Conservation (phyloP, 2,797 vertebrate species). For the Pseudochaenichthys georgianus region DNA sequence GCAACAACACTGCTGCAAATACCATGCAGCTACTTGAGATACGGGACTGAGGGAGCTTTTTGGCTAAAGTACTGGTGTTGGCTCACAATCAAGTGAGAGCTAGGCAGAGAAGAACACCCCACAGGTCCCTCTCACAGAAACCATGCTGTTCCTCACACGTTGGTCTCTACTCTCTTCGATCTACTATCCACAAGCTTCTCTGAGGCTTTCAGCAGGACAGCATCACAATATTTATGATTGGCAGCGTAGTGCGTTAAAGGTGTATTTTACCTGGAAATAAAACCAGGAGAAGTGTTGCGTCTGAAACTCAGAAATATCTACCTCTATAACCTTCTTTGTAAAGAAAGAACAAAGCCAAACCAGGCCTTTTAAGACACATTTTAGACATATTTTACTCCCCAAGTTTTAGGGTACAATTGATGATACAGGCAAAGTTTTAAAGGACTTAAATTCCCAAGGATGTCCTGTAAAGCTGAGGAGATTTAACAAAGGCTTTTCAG, state of each 20-base stretch:
- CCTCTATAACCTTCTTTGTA: not conserved
- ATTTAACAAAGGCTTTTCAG: constrained; percentile 46
- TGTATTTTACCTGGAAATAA: constrained; percentile 8
- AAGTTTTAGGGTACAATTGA: constrained; percentile 22
- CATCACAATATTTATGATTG: constrained; percentile 17
- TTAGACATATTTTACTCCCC: constrained; percentile 6
- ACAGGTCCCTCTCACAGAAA: not conserved
- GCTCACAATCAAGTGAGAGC: constrained; percentile 26
- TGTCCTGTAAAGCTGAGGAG: constrained; percentile 27
- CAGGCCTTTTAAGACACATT: constrained; percentile 15
- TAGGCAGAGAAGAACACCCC: constrained; percentile 17
- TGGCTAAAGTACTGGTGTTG: constrained; percentile 19
- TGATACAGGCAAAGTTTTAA: constrained; percentile 26
- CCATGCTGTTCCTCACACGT: constrained; percentile 27
- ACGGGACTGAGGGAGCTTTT: not conserved
- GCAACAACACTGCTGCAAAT: not conserved
- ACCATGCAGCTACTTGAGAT: constrained; percentile 2
- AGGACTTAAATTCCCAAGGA: constrained; percentile 28
- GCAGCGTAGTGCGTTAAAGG: not conserved
- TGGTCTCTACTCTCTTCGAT: constrained; percentile 19
- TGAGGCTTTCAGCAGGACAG: constrained; percentile 14
- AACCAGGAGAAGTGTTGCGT: constrained; percentile 9
- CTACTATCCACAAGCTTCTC: constrained; percentile 20
- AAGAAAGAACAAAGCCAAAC: not conserved
- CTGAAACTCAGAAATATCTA: not conserved